These are phyloP conservation scores for Lampris incognitus DNA, from an alignment of 2,113 vertebrate species.

Conservation along the genomic window DNA sequence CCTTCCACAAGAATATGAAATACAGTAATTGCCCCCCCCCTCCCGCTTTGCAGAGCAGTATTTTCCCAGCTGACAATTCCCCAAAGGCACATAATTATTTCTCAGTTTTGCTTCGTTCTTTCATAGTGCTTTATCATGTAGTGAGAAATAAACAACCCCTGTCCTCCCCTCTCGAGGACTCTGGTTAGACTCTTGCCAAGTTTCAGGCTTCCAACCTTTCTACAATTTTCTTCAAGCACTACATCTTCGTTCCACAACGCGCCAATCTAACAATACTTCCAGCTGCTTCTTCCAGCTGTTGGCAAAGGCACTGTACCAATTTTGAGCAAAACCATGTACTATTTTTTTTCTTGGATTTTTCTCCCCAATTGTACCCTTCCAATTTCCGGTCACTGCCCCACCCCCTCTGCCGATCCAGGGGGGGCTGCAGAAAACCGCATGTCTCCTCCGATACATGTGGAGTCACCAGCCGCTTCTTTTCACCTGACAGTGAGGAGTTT, in stretches of 20 bases:
- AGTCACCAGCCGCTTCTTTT: no score
- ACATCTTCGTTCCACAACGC: neutral
- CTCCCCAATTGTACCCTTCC: no score
- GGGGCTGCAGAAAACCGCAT: no score
- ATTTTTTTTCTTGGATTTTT: no score
- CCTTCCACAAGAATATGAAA: conserved; percentile 48
- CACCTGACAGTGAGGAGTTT: no score
- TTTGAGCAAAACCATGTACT: no score
- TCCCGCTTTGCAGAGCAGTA: conserved; percentile 49
- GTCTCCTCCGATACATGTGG: no score
- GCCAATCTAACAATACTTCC: conserved; percentile 17
- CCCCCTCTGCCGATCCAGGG: no score
- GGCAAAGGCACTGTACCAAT: no score
- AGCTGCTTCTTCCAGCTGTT: no score
- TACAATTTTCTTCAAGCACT: neutral
- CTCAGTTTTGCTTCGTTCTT: conserved; percentile 65
- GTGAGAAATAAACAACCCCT: conserved; percentile 45
- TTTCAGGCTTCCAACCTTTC: conserved; percentile 5
- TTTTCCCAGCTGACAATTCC: conserved; percentile 65
- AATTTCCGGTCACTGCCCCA: no score
- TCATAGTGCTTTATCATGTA: conserved; percentile 58
- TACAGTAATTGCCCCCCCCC: conserved; percentile 60
- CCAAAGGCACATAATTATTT: conserved; percentile 69
- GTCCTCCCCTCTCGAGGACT: conserved; percentile 27
- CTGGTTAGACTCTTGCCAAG: conserved; percentile 51